Evolutionary conservation across 2,113 vertebrate genomes (phyloP), one percentile per base, ranked within the genome.

Genomic region (Perognathus longimembris): DNA sequence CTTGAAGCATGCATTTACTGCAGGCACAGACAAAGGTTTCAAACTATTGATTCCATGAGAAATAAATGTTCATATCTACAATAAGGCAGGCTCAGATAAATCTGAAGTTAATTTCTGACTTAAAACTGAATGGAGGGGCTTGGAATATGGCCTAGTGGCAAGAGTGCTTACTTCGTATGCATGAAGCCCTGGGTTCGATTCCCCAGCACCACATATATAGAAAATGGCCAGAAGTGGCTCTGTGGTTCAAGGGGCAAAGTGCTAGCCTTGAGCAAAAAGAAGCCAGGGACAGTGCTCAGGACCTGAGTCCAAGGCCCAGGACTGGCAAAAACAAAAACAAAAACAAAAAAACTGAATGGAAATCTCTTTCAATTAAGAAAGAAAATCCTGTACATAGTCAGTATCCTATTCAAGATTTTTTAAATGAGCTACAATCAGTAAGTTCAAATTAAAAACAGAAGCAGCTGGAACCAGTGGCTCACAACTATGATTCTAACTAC

Each of bases 21-120:
- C 26, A 59, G 10, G 38, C 78, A 28, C 21, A 87, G 85, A 61
- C 10, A 88, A 20, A 87, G 50, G 70, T 59, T 83, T 42, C 74
- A 76, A 74, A 67, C 21, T 67, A 76, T 54, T 63, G 61, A 70
- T 90, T 81, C 94, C 54, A 77, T 78, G 42, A 32, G 70, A 77
- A 87, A 42, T 14, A 84, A 86, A 76, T 22, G 63, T 45, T 77
- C n/a, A 89, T 45, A 57, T 36, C 32, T 21, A 61, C 7, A 67
- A 75, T 76, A 71, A 32, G 61, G 63, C 74, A 84, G 50, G 14
- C 74, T 84, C 76, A 36, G 42, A 80, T 50, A 81, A 83, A 84
- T 80, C 22, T 74, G 36, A 93, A 79, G n/a, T 74, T 69, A 74
- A 69, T 66, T 82, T 70, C 20, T 82, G 21, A 82, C 75, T 64